Evolutionary conservation across 2,888 invertebrate species (phyloP), one percentile per base, ranked within the genome.

Genomic region (Sarcophaga caerulescens): DNA sequence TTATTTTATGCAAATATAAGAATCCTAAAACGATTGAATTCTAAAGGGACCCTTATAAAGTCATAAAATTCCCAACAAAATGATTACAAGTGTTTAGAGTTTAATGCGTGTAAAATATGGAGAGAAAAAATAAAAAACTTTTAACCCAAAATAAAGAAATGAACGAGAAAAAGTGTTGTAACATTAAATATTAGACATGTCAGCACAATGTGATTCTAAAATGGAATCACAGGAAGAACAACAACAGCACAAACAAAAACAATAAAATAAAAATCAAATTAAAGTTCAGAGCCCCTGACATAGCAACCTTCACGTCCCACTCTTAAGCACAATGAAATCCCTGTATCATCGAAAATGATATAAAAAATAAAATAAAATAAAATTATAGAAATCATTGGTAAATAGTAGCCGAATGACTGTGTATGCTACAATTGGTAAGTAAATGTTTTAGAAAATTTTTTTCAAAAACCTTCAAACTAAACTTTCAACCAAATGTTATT

Each of bases 241-340:
- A 60, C 78, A 80, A 80, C 59, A 73, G 81, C 60, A 81, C 65
- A 89, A 81, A 65, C 25, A 78, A 68, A 82, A 77, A 81, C 23
- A 66, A 84, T 19, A 79, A 63, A 77, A 80, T 90, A 89, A 89
- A 89, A 90, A 90, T 88, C 84, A 85, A 86, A 87, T 80, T 85
- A 81, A 86, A 85, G 83, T 85, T 85, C 76, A 71, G 75, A 74
- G 88, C 84, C 89, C 85, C 86, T 88, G 88, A 88, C 89, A 88
- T 52, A 21, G 11, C 71, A 76, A 81, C 17, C 35, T 74, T 69
- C 59, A 76, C 75, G 70, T 69, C 59, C 52, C 65, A 68, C 69
- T 78, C 44, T 60, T 25, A 75, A 65, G 70, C 17, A 63, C n/a
- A 60, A 62, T 14, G 19, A 68, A 75, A 62, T 23, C 35, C 62